Evolutionary conservation across 2,888 invertebrate species (phyloP).

Genomic region (Acanthococcus lagerstroemiae): DNA sequence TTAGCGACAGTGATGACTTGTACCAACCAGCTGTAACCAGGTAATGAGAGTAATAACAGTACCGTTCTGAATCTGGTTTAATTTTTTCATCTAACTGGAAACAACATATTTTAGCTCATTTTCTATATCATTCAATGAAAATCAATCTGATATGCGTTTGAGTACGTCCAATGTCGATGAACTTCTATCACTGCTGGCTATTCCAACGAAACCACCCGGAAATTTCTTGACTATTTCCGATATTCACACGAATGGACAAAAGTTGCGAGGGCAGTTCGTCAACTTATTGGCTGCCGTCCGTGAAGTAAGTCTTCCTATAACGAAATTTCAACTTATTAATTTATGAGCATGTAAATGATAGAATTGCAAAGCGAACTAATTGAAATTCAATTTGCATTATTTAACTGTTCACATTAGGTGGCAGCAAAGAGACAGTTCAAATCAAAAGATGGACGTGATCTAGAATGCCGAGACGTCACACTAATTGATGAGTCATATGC

Average conservation of each 20-base stretch:
- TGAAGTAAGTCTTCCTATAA: slow-evolving; percentile 42
- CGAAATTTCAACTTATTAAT: slow-evolving; percentile 14
- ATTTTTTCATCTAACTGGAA: too few species aligned
- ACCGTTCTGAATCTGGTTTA: too few species aligned
- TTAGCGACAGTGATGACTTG: slow-evolving; percentile 32
- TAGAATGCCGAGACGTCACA: slow-evolving; percentile 55
- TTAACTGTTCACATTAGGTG: slow-evolving; percentile 42
- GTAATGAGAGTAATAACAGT: slow-evolving; percentile 25
- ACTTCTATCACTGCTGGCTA: slow-evolving; percentile 49
- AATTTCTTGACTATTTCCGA: slow-evolving; percentile 50
- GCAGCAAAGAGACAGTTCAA: slow-evolving; percentile 53
- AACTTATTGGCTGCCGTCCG: slow-evolving; percentile 62
- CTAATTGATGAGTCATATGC: slow-evolving; percentile 55
- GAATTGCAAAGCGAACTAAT: neutral
- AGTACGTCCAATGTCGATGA: slow-evolving; percentile 47
- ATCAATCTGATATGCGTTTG: slow-evolving; percentile 50
- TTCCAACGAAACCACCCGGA: slow-evolving; percentile 56
- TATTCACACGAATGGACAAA: slow-evolving; percentile 44
- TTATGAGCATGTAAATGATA: neutral
- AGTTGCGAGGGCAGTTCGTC: slow-evolving; percentile 46
- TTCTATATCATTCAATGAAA: slow-evolving; percentile 55
- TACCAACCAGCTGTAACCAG: slow-evolving; percentile 36
- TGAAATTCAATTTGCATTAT: neutral
- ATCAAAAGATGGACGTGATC: slow-evolving; percentile 50
- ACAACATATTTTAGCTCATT: slow-evolving; percentile 49